Evolutionary conservation across 1,140 invertebrate species (phyloP).

Genomic region (Melitaea cinxia): DNA sequence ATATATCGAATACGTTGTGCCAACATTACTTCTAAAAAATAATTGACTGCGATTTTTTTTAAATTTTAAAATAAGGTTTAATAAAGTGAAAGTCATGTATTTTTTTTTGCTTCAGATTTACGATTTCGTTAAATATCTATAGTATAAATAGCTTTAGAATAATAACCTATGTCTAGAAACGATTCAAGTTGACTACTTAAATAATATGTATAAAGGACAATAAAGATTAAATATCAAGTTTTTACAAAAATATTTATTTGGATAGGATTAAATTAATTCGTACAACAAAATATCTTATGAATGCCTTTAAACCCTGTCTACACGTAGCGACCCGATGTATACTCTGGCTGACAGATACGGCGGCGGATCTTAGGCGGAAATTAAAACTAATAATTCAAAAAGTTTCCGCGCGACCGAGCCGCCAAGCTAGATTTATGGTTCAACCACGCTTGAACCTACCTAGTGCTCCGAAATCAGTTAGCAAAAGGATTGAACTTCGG

Average conservation of each 20-base stretch:
- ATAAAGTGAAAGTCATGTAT: too few species aligned
- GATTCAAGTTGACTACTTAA: background rate
- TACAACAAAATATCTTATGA: slow-evolving; percentile 7
- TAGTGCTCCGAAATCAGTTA: slow-evolving; percentile 51
- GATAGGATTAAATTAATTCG: background rate
- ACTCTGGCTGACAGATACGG: slow-evolving; percentile 73
- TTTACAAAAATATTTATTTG: background rate
- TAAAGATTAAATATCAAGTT: too few species aligned
- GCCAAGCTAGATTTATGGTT: slow-evolving; percentile 75
- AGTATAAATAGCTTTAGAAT: too few species aligned
- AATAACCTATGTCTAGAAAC: too few species aligned
- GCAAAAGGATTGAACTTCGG: slow-evolving; percentile 40
- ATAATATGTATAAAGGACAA: background rate
- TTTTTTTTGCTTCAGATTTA: too few species aligned
- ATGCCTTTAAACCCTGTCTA: slow-evolving; percentile 17
- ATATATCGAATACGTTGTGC: background rate
- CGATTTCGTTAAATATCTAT: too few species aligned
- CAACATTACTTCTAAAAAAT: background rate
- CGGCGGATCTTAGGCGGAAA: slow-evolving; percentile 79
- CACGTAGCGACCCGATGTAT: slow-evolving; percentile 35
- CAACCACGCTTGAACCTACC: slow-evolving; percentile 73
- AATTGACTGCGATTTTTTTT: too few species aligned
- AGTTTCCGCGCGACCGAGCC: slow-evolving; percentile 79
- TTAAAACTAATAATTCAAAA: slow-evolving; percentile 83
- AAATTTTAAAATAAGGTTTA: too few species aligned